phyloP scores from a whole-genome alignment of 2,113 vertebrate species.

The Onychostruthus taczanowskii region DNA sequence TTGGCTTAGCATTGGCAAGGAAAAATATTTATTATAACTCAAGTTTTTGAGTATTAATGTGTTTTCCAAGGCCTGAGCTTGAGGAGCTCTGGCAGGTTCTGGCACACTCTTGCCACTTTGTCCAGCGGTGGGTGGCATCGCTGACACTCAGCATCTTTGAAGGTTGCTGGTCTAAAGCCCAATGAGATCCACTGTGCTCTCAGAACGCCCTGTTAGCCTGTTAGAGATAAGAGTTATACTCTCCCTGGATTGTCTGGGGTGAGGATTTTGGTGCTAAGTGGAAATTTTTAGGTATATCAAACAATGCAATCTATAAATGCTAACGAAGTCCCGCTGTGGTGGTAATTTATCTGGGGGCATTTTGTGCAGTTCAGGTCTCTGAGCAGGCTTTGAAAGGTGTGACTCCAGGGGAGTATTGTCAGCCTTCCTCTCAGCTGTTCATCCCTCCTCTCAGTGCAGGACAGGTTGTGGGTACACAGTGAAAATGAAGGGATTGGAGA shows the following conservation, averaged over 20 bases:
- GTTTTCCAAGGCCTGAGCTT: not conserved
- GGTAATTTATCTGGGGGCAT: conserved; percentile 33
- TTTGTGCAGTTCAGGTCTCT: conserved; percentile 47
- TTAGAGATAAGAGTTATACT: not conserved
- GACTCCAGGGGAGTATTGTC: not conserved
- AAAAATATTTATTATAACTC: not conserved
- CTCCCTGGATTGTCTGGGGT: not conserved
- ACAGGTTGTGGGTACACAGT: not conserved
- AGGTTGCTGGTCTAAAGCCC: not conserved
- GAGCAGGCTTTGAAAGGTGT: conserved; percentile 29
- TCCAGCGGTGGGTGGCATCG: not conserved
- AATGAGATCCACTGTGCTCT: not conserved
- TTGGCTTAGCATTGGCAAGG: not conserved
- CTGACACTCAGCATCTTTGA: not conserved
- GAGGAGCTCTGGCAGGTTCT: not conserved
- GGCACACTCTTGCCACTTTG: not conserved
- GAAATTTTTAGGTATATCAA: not conserved
- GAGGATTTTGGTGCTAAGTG: not conserved
- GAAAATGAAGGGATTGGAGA: accelerated
- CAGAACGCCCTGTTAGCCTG: not conserved
- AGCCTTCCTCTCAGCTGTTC: not conserved
- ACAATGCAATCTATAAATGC: not conserved
- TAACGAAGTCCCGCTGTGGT: not conserved
- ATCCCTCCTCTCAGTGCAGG: not conserved
- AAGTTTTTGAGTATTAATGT: not conserved